A percentile compares a stretch with the other conserved stretches of the same genome.
These are phyloP conservation scores for Calcarius lapponicus DNA, from an alignment of 2,797 vertebrate genomes.

Conservation along the genomic window DNA sequence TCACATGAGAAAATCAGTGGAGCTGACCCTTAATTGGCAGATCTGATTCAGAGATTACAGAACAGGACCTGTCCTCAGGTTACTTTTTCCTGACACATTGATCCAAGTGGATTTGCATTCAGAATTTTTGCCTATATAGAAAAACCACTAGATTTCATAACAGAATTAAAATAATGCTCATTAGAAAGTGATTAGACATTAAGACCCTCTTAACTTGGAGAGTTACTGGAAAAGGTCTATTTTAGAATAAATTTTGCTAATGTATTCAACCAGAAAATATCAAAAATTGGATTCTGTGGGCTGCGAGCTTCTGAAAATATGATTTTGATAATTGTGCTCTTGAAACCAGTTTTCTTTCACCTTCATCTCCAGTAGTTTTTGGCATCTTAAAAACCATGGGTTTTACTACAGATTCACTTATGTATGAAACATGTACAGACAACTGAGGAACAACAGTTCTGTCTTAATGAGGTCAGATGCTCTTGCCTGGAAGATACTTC, in stretches of 20 bases:
- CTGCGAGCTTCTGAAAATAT: not conserved
- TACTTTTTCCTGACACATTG: not conserved
- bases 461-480: conserved; percentile 33
- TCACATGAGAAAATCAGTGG: not conserved
- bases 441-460: conserved; percentile 25
- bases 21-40: not conserved
- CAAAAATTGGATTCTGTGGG: not conserved
- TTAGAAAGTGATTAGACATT: not conserved
- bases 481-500: conserved; percentile 26
- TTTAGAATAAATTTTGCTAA: not conserved
- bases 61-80: not conserved
- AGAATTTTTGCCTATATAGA: not conserved
- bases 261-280: not conserved
- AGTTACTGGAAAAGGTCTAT: not conserved
- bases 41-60: not conserved
- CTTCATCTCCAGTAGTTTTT: not conserved
- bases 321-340: not conserved
- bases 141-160: not conserved
- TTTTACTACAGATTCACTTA: not conserved
- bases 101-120: not conserved
- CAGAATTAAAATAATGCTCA: not conserved
- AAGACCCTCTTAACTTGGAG: not conserved
- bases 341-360: not conserved
- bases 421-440: not conserved
- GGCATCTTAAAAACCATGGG: not conserved